Evolutionary conservation across 2,888 invertebrate species (phyloP).

Genomic region (Acronicta psi): DNA sequence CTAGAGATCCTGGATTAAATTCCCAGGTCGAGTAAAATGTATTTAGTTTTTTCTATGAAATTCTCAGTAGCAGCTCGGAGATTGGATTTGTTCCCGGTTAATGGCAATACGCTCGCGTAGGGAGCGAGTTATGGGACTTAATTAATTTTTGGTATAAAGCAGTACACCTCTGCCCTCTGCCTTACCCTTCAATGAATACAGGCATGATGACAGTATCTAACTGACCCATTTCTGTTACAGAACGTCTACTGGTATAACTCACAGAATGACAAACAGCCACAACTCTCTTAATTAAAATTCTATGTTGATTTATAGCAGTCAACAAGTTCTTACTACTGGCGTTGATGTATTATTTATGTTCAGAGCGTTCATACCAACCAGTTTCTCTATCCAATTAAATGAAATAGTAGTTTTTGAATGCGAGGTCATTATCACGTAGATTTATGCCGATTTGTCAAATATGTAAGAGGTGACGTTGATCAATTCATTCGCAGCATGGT

Average conservation of each 20-base stretch:
- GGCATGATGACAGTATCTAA: too few relatives aligned
- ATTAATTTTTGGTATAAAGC: too few relatives aligned
- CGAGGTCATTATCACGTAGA: constrained; percentile 23
- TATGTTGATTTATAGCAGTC: constrained; percentile 39
- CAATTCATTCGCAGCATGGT: background rate
- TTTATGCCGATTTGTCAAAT: constrained; percentile 13
- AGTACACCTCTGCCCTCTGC: too few relatives aligned
- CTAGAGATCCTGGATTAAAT: too few relatives aligned
- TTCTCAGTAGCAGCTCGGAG: too few relatives aligned
- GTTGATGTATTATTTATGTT: constrained; percentile 37
- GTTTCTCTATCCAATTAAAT: constrained; percentile 23
- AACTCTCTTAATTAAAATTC: constrained; percentile 31
- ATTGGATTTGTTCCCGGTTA: too few relatives aligned
- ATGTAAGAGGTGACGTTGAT: background rate
- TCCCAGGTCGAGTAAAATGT: too few relatives aligned
- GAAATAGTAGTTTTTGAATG: constrained; percentile 15
- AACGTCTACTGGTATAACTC: background rate
- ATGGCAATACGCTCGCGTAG: too few relatives aligned
- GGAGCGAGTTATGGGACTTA: too few relatives aligned
- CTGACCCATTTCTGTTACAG: constrained; percentile 16
- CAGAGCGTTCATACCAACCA: constrained; percentile 12
- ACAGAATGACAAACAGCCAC: constrained; percentile 20
- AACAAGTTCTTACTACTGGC: constrained; percentile 15
- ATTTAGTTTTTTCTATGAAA: too few relatives aligned
- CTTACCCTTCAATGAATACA: too few relatives aligned